A percentile compares a stretch with the other conserved stretches of the same genome.
Conservation (phyloP, 1,140 invertebrate genomes). For the Drosophila nigromelanica region DNA sequence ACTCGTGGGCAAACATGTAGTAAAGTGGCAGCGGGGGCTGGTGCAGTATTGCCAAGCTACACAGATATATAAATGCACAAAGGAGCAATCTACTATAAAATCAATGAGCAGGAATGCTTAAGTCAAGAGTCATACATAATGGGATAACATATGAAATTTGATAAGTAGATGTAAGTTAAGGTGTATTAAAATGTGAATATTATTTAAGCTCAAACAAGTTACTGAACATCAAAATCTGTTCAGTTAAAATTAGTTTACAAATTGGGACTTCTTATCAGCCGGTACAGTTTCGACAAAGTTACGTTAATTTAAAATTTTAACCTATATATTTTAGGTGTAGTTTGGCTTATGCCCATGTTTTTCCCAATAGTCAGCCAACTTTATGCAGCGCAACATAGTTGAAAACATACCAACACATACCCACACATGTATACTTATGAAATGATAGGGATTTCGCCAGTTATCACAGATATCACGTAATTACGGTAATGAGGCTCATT, state of each 20-base stretch:
- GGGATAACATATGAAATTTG: not conserved
- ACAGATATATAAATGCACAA: slow-evolving; percentile 14
- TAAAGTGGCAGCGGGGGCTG: no score
- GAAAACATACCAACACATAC: not conserved
- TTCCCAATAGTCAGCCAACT: not conserved
- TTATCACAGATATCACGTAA: slow-evolving; percentile 60
- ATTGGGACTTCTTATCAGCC: no score
- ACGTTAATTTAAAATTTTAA: no score
- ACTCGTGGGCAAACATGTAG: slow-evolving; percentile 4
- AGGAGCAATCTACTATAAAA: slow-evolving; percentile 1
- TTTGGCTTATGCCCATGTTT: not conserved
- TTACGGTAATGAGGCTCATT: slow-evolving; percentile 76
- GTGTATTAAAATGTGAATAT: no score
- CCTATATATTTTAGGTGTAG: no score
- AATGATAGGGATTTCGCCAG: slow-evolving; percentile 34
- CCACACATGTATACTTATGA: slow-evolving; percentile 28
- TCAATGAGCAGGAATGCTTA: slow-evolving; percentile 13
- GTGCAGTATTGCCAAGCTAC: not conserved
- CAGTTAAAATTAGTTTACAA: no score
- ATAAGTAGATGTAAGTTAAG: no score
- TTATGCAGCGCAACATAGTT: no score
- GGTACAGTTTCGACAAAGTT: no score
- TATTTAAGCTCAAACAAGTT: no score
- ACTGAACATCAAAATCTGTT: no score
- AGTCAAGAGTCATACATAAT: slow-evolving; percentile 28